Evolutionary conservation across 2,888 invertebrate genomes (phyloP).

Genomic region (Microchrysa polita): DNA sequence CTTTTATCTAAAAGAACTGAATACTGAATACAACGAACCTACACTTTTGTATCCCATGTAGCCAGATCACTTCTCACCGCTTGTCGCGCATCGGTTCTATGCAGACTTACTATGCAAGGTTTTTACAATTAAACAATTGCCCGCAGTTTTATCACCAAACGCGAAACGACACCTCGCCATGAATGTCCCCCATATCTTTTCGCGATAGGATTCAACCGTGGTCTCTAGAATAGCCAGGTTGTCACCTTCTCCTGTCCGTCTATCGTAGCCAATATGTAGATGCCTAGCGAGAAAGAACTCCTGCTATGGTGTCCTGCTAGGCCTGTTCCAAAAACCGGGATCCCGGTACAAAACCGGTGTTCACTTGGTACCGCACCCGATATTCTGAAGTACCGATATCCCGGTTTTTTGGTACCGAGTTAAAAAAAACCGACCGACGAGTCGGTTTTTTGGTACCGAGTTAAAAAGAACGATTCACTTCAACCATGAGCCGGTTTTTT

Average conservation of each 20-base stretch:
- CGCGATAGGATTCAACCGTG: constrained; percentile 29
- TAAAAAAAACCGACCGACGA: too few species aligned
- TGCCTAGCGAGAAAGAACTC: neutral
- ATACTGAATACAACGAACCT: constrained; percentile 9
- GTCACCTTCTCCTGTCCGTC: constrained; percentile 42
- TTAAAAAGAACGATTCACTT: too few species aligned
- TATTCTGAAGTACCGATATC: too few species aligned
- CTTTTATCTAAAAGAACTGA: constrained; percentile 26
- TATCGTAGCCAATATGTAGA: constrained; percentile 12
- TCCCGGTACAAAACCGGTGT: too few species aligned
- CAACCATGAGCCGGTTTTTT: too few species aligned
- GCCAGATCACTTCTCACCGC: neutral
- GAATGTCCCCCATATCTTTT: constrained; percentile 37
- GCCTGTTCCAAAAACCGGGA: too few species aligned
- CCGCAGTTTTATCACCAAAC: constrained; percentile 26
- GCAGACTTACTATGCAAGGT: neutral
- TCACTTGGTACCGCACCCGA: too few species aligned
- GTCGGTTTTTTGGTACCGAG: too few species aligned
- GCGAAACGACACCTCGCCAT: constrained; percentile 41
- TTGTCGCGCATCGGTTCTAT: neutral
- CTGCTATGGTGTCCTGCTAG: neutral
- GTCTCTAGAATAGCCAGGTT: constrained; percentile 13
- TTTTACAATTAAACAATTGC: constrained; percentile 27
- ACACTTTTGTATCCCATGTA: neutral
- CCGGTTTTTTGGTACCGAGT: too few species aligned